Evolutionary conservation across 2,888 invertebrate genomes (phyloP).

Genomic region (Cerceris rybyensis): DNA sequence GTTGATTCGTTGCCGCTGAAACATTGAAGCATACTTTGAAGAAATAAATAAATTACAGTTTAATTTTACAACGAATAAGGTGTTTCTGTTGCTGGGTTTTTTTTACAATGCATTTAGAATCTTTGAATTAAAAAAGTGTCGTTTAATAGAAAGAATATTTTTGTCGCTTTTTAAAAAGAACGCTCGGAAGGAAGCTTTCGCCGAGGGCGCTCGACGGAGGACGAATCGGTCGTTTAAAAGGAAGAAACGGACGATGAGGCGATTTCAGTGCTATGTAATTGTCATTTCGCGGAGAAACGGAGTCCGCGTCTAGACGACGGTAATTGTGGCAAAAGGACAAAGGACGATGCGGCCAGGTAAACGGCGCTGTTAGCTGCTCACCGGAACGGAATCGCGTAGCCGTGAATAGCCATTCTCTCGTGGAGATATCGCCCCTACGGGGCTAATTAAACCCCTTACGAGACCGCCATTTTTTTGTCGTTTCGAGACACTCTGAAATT

Average conservation of each 20-base stretch:
- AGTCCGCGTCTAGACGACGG: slow-evolving; percentile 72
- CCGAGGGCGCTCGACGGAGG: not conserved
- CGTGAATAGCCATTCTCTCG: slow-evolving; percentile 6
- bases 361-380: slow-evolving; percentile 44
- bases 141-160: not conserved
- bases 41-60: too few relatives aligned
- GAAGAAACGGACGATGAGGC: slow-evolving; percentile 48
- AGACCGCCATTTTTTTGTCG: slow-evolving; percentile 27
- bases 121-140: not conserved
- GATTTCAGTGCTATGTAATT: slow-evolving; percentile 69
- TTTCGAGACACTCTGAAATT: slow-evolving; percentile 24
- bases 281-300: slow-evolving; percentile 70
- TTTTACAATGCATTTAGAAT: not conserved
- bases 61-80: too few relatives aligned
- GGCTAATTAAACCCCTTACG: slow-evolving; percentile 65
- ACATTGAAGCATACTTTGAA: too few relatives aligned
- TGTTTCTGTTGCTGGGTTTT: not conserved
- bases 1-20: too few relatives aligned
- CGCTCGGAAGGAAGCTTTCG: not conserved
- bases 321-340: slow-evolving; percentile 72
- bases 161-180: too few relatives aligned
- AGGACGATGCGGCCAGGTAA: slow-evolving; percentile 58
- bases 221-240: slow-evolving; percentile 36
- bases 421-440: slow-evolving; percentile 26
- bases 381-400: slow-evolving; percentile 18